Evolutionary conservation across 1,140 invertebrate species (phyloP).

Genomic region (Diabrotica undecimpunctata): DNA sequence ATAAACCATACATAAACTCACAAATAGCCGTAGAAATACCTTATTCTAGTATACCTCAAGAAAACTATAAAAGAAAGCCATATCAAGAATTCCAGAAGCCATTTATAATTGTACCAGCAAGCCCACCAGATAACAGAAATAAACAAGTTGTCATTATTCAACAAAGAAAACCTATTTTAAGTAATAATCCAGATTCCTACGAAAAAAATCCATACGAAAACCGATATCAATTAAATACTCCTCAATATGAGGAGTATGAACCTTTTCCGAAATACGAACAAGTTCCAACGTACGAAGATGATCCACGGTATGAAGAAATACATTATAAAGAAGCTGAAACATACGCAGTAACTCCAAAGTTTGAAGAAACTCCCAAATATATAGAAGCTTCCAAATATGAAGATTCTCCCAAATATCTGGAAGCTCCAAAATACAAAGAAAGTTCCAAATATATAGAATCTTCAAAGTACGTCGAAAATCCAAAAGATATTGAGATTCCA

Average conservation of each 20-base stretch:
- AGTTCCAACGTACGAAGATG: background rate
- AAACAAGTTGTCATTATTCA: background rate
- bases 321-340: background rate
- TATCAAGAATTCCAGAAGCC: slow-evolving; percentile 8
- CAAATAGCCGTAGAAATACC: slow-evolving; percentile 26
- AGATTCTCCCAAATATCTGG: slow-evolving; percentile 6
- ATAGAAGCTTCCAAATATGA: background rate
- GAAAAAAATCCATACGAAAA: background rate
- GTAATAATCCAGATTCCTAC: background rate
- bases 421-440: background rate
- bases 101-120: slow-evolving; percentile 7
- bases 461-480: background rate
- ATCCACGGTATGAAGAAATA: background rate
- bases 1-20: slow-evolving; percentile 21
- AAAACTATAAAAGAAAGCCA: slow-evolving; percentile 6
- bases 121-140: background rate
- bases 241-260: slow-evolving; percentile 13
- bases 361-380: background rate
- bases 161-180: slow-evolving; percentile 7
- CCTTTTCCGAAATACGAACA: background rate
- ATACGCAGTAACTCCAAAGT: background rate
- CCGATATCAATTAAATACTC: background rate
- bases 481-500: slow-evolving; percentile 4
- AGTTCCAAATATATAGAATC: background rate
- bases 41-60: slow-evolving; percentile 11